phyloP scores from a whole-genome alignment of 2,888 invertebrate species.

The Hirtodrosophila trivittata region DNA sequence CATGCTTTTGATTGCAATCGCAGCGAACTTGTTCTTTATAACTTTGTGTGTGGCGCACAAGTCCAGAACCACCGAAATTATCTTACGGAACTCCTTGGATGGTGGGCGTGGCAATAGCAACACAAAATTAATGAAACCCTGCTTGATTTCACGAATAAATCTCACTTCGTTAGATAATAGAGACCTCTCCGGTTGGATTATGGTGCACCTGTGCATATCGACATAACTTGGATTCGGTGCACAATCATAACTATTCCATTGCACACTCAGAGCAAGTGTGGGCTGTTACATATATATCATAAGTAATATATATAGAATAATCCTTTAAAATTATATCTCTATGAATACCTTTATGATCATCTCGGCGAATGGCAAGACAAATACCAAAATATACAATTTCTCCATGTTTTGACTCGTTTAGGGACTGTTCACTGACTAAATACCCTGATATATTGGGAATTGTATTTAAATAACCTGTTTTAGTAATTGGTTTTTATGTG shows the following conservation, averaged over 20 bases:
- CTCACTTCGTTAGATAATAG: constrained; percentile 26
- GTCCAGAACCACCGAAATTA: constrained; percentile 36
- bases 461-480: too few species aligned
- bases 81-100: constrained; percentile 13
- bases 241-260: constrained; percentile 43
- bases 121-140: constrained; percentile 18
- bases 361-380: too few species aligned
- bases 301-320: too few species aligned
- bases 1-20: constrained; percentile 28
- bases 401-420: too few species aligned
- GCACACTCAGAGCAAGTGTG: constrained; percentile 18
- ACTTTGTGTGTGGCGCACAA: constrained; percentile 26
- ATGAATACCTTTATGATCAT: too few species aligned
- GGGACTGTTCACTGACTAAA: too few species aligned
- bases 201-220: constrained; percentile 22
- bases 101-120: constrained; percentile 5
- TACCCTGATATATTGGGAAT: too few species aligned
- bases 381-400: too few species aligned
- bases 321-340: too few species aligned
- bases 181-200: constrained; percentile 20
- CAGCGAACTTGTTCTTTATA: constrained; percentile 26
- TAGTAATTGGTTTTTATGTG: too few species aligned
- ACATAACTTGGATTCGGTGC: constrained; percentile 15
- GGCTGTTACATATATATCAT: too few species aligned
- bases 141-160: constrained; percentile 8